These are phyloP conservation scores for Callopanchax toddi DNA, from an alignment of 2,113 vertebrate genomes.

Conservation along the genomic window DNA sequence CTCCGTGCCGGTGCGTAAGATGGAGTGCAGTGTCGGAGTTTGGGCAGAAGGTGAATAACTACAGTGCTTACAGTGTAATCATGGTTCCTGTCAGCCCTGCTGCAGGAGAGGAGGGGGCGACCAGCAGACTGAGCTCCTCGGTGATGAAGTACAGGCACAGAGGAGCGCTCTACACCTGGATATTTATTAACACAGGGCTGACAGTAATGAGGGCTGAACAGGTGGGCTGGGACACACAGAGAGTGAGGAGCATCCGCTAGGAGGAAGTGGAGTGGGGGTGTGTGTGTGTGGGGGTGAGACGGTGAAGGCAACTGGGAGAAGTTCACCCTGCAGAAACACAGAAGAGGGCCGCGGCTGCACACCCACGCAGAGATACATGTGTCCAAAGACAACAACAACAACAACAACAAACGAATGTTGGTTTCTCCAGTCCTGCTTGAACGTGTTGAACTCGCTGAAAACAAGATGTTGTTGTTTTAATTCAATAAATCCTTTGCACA, in stretches of 20 bases:
- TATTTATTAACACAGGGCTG: constrained; percentile 84
- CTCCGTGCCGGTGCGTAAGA: constrained; percentile 70
- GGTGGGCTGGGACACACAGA: constrained; percentile 82
- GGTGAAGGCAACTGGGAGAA: constrained; percentile 66
- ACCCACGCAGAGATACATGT: constrained; percentile 63
- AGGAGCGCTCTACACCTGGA: constrained; percentile 81
- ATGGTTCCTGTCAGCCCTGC: constrained; percentile 80
- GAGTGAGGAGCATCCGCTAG: constrained; percentile 76
- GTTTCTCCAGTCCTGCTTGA: constrained; percentile 18
- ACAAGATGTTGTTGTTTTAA: constrained; percentile 5
- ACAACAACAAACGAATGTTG: constrained; percentile 43
- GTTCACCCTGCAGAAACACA: constrained; percentile 70
- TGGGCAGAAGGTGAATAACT: constrained; percentile 83
- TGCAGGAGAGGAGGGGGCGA: constrained; percentile 69
- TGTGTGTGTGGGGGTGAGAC: too few species aligned
- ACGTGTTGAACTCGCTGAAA: constrained; percentile 14
- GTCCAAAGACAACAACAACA: constrained; percentile 46
- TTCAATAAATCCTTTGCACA: constrained; percentile 17
- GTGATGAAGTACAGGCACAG: constrained; percentile 79
- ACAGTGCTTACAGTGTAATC: constrained; percentile 84
- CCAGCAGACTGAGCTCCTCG: constrained; percentile 72
- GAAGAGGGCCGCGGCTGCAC: constrained; percentile 56
- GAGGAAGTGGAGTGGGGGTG: constrained; percentile 64
- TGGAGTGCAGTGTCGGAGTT: constrained; percentile 79
- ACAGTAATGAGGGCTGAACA: constrained; percentile 85